phyloP scores from a whole-genome alignment of 1,140 invertebrate genomes.

The Pogonus chalceus region DNA sequence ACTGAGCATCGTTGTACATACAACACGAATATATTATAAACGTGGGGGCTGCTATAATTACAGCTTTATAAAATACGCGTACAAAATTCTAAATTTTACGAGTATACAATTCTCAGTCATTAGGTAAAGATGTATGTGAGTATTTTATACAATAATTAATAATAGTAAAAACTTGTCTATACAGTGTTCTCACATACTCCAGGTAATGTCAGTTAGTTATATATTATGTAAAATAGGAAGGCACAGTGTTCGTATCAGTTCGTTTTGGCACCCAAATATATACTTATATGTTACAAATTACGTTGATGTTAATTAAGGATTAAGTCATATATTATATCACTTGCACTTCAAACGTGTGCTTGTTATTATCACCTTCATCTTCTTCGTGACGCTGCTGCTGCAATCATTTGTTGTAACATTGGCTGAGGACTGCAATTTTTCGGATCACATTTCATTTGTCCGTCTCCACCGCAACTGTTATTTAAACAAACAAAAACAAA shows the following conservation, averaged over 20 bases:
- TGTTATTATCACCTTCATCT: conserved; percentile 48
- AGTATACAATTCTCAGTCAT: not conserved
- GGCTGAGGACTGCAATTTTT: conserved; percentile 77
- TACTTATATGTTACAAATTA: conserved; percentile 24
- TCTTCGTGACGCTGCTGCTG: conserved; percentile 56
- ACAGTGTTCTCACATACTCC: conserved; percentile 14
- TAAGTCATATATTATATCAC: conserved; percentile 15
- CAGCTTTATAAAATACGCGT: not conserved
- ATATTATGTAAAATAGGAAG: conserved; percentile 14
- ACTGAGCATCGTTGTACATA: conserved; percentile 26
- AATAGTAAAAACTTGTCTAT: conserved; percentile 19
- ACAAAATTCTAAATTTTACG: not conserved
- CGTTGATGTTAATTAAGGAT: conserved; percentile 20
- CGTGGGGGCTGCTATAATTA: conserved; percentile 1
- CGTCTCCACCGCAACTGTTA: conserved; percentile 76
- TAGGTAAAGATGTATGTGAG: conserved; percentile 6
- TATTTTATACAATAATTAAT: conserved; percentile 15
- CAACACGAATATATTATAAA: conserved; percentile 28
- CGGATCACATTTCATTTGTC: conserved; percentile 89
- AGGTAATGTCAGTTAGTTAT: conserved; percentile 30
- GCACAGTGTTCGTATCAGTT: conserved; percentile 18
- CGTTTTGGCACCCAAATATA: conserved; percentile 37
- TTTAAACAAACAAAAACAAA: conserved; percentile 32
- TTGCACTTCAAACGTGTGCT: conserved; percentile 20
- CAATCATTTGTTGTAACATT: conserved; percentile 80